These are phyloP conservation scores for Zapornia atra DNA, from an alignment of 2,113 vertebrate genomes.

Conservation along the genomic window DNA sequence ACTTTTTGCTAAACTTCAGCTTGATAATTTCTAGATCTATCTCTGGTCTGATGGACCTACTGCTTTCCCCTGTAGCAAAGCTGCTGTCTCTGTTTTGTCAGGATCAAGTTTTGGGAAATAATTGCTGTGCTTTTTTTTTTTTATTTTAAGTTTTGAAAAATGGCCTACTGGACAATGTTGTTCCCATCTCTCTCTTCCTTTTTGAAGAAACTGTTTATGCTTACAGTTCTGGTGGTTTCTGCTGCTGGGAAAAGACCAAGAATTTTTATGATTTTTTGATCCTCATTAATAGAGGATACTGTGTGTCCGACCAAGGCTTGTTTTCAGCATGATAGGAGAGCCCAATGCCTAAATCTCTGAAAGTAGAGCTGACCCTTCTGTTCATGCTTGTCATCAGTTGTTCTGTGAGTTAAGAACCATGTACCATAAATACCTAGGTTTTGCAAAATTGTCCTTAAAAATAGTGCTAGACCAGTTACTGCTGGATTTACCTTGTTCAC, in stretches of 20 bases:
- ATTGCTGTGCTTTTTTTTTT: neutral
- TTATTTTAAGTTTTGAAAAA: neutral
- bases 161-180: neutral
- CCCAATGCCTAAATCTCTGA: neutral
- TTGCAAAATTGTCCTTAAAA: neutral
- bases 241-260: neutral
- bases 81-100: neutral
- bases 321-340: neutral
- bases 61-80: neutral
- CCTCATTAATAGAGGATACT: neutral
- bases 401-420: neutral
- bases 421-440: neutral
- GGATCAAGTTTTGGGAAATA: neutral
- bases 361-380: neutral
- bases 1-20: neutral
- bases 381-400: neutral
- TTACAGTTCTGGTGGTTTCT: neutral
- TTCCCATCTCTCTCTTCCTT: neutral
- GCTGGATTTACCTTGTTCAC: neutral
- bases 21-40: neutral
- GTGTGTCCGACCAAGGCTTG: neutral
- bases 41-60: neutral
- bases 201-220: neutral
- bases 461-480: too few relatives aligned
- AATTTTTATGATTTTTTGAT: neutral